phyloP scores from a whole-genome alignment of 2,797 vertebrate genomes.

The Clarias pachynema region DNA sequence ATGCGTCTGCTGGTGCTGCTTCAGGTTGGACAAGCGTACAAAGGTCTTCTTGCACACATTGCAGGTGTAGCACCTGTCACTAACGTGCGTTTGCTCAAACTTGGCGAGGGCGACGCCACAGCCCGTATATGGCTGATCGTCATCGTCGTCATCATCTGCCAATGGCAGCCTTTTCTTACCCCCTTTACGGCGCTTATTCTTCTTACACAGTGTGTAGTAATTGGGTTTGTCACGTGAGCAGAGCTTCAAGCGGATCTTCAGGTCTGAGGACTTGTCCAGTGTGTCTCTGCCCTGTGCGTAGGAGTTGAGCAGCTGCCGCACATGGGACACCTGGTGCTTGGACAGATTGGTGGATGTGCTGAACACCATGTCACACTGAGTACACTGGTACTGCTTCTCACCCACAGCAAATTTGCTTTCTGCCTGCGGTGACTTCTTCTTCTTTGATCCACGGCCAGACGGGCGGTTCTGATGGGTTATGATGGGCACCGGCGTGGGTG shows the following conservation, averaged over 20 bases:
- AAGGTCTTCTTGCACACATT: slow-evolving; percentile 60
- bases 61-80: slow-evolving; percentile 57
- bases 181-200: slow-evolving; percentile 70
- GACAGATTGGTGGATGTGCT: slow-evolving; percentile 73
- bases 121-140: slow-evolving; percentile 60
- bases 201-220: slow-evolving; percentile 79
- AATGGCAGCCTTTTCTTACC: slow-evolving; percentile 43
- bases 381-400: slow-evolving; percentile 76
- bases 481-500: slow-evolving; percentile 48
- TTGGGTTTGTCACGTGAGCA: slow-evolving; percentile 79
- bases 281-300: slow-evolving; percentile 74
- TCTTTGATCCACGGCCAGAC: slow-evolving; percentile 23
- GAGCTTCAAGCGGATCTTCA: slow-evolving; percentile 81
- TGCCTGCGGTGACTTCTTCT: slow-evolving; percentile 11
- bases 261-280: slow-evolving; percentile 73
- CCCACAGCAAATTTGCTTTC: slow-evolving; percentile 15
- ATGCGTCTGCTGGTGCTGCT: slow-evolving; percentile 67
- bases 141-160: slow-evolving; percentile 52
- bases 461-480: slow-evolving; percentile 60
- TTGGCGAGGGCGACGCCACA: slow-evolving; percentile 64
- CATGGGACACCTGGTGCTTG: slow-evolving; percentile 76
- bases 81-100: slow-evolving; percentile 68
- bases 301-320: slow-evolving; percentile 74
- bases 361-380: slow-evolving; percentile 78
- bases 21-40: slow-evolving; percentile 60